Percentiles rank a stretch among this genome's conserved stretches.
Evolutionary conservation across 2,888 invertebrate genomes (phyloP).

Genomic region (Ochropleura plecta): DNA sequence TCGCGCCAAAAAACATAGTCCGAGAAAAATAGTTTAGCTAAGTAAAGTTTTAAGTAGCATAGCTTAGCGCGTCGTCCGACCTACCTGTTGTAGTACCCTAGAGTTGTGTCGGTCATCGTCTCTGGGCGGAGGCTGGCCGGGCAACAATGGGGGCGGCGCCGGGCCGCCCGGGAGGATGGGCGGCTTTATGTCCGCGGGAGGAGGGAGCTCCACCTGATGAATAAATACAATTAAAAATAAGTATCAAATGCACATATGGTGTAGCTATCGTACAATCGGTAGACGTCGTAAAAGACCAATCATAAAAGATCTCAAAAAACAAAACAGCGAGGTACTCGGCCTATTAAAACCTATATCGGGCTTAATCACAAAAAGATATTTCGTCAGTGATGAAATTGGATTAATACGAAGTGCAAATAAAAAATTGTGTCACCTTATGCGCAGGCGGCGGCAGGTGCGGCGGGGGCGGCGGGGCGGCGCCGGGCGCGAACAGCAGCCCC

Average conservation of each 20-base stretch:
- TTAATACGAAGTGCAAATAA: neutral
- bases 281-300: neutral
- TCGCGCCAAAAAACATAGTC: neutral
- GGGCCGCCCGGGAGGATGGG: conserved; percentile 84
- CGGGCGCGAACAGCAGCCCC: conserved; percentile 86
- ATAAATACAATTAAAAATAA: neutral
- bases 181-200: conserved; percentile 88
- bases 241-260: neutral
- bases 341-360: neutral
- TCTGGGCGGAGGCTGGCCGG: conserved; percentile 85
- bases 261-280: neutral
- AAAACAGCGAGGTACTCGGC: neutral
- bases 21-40: neutral
- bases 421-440: conserved; percentile 79
- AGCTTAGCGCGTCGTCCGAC: neutral
- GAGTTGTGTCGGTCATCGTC: conserved; percentile 91
- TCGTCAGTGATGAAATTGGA: neutral
- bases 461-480: conserved; percentile 87
- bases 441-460: conserved; percentile 91
- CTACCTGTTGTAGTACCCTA: conserved; percentile 86
- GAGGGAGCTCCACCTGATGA: conserved; percentile 85
- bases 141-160: conserved; percentile 76
- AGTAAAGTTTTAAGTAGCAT: neutral
- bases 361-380: neutral
- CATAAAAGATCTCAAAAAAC: no score